Percentiles rank a stretch among this genome's conserved stretches.
Conservation (phyloP, 2,888 invertebrate genomes). For the Drosophila formosana region DNA sequence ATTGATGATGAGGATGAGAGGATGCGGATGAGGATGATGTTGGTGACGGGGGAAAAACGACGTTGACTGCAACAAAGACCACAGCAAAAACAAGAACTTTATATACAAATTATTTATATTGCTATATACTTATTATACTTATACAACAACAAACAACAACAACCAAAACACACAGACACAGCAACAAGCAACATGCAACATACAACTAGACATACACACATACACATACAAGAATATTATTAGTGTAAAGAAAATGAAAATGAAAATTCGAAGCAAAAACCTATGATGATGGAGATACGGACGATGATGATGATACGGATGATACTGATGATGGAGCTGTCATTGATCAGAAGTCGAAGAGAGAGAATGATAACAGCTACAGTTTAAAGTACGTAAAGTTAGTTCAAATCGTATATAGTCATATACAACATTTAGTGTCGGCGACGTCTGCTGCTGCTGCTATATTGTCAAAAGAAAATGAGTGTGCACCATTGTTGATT, state of each 20-base stretch:
- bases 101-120: constrained; percentile 78
- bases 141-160: constrained; percentile 57
- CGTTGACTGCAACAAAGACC: constrained; percentile 76
- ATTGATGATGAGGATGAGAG: neutral
- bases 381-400: constrained; percentile 66
- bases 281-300: constrained; percentile 23
- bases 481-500: constrained; percentile 38
- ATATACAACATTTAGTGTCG: constrained; percentile 33
- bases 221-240: constrained; percentile 69
- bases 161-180: constrained; percentile 68
- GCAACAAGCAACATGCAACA: constrained; percentile 44
- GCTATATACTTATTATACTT: constrained; percentile 78
- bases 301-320: neutral
- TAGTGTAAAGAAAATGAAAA: constrained; percentile 70
- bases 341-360: constrained; percentile 65
- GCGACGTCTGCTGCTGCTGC: constrained; percentile 11
- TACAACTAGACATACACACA: constrained; percentile 65
- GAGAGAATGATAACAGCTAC: constrained; percentile 40
- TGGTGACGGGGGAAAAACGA: constrained; percentile 38
- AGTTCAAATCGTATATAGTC: constrained; percentile 57
- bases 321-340: constrained; percentile 34
- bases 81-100: constrained; percentile 75
- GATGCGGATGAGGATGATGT: constrained; percentile 21
- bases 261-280: constrained; percentile 42
- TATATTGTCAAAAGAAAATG: constrained; percentile 25